These are phyloP conservation scores for Oceanodroma leucorhoa DNA, from an alignment of 2,797 vertebrate species.

Conservation along the genomic window DNA sequence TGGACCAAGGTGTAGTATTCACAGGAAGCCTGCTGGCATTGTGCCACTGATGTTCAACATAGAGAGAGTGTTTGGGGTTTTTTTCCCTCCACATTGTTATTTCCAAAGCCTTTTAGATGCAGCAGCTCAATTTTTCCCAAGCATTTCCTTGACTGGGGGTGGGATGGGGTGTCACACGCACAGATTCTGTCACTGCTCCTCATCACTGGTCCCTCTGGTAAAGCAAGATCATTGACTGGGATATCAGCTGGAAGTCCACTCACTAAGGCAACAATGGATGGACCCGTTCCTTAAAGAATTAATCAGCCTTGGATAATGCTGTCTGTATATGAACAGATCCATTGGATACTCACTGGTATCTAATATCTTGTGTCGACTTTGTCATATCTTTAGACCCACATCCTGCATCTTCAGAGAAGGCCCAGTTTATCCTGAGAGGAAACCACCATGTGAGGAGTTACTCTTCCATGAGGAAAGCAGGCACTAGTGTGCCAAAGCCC, in stretches of 20 bases:
- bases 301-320: neutral
- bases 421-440: neutral
- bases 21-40: neutral
- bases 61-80: too few species aligned
- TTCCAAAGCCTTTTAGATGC: neutral
- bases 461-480: neutral
- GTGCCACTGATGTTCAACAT: neutral
- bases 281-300: neutral
- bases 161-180: fast-evolving
- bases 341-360: neutral
- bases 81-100: neutral
- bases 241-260: neutral
- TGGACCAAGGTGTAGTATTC: neutral
- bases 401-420: neutral
- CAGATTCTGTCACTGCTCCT: neutral
- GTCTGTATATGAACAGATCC: neutral
- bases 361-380: neutral
- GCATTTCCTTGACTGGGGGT: neutral
- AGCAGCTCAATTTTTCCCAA: neutral
- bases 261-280: neutral
- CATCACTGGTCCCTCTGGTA: neutral
- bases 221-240: neutral
- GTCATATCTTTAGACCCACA: neutral
- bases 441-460: neutral
- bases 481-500: neutral